Conservation (phyloP, 1,140 invertebrate genomes). For the Drosophila repletoides region DNA sequence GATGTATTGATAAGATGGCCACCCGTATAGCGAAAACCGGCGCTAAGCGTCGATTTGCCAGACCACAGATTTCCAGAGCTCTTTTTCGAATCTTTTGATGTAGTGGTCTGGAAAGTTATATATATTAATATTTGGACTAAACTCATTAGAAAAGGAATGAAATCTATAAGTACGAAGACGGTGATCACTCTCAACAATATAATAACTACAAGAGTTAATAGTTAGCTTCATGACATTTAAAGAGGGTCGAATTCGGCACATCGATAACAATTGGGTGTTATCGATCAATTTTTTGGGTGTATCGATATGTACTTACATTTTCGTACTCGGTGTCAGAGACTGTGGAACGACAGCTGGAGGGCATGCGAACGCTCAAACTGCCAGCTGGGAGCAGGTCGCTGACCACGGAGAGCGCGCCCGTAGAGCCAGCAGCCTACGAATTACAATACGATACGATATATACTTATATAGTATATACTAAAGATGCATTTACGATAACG, state of each 20-base stretch:
- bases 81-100: constrained; percentile 86
- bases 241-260: background rate
- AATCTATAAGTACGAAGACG: background rate
- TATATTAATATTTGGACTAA: background rate
- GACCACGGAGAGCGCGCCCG: constrained; percentile 82
- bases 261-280: background rate
- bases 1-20: constrained; percentile 93
- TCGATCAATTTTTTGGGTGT: background rate
- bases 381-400: constrained; percentile 73
- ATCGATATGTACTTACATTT: constrained; percentile 87
- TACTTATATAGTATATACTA: constrained; percentile 67
- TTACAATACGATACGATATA: constrained; percentile 83
- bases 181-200: background rate
- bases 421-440: constrained; percentile 86
- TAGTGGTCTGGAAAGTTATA: constrained; percentile 65
- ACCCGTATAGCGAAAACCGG: constrained; percentile 93
- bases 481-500: constrained; percentile 10
- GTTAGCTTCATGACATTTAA: background rate
- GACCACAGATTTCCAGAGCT: constrained; percentile 94
- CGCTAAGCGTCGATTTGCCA: constrained; percentile 94
- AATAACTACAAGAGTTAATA: background rate
- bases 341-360: constrained; percentile 90
- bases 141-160: background rate
- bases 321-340: constrained; percentile 96
- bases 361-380: constrained; percentile 73